Evolutionary conservation across 2,113 vertebrate genomes (phyloP).

Genomic region (Sorex fumeus): DNA sequence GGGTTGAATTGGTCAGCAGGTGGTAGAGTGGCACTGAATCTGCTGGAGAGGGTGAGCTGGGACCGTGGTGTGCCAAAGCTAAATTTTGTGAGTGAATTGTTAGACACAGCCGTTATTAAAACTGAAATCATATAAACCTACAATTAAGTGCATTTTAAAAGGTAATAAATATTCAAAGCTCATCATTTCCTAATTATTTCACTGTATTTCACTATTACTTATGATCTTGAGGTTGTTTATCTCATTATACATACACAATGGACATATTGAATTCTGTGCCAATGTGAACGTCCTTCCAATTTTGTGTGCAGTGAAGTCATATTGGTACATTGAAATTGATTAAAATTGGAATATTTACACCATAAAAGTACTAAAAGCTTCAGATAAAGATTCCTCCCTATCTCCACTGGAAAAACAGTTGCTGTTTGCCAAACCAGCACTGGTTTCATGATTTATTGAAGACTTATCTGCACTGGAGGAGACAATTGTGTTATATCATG

Average conservation of each 20-base stretch:
- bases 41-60: neutral
- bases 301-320: slow-evolving; percentile 13
- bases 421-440: neutral
- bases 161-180: slow-evolving; percentile 3
- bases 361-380: neutral
- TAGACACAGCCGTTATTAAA: neutral
- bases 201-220: neutral
- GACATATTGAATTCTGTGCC: neutral
- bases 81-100: neutral
- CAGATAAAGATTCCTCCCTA: neutral
- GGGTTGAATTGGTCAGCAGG: slow-evolving; percentile 15
- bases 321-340: slow-evolving; percentile 2
- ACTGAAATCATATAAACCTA: neutral
- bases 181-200: slow-evolving; percentile 49
- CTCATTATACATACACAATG: neutral
- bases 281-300: neutral
- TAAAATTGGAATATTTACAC: neutral
- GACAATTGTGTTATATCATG: neutral
- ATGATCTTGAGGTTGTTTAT: neutral
- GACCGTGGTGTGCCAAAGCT: too few species aligned
- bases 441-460: slow-evolving; percentile 15
- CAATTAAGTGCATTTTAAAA: slow-evolving; percentile 42
- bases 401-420: neutral
- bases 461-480: neutral
- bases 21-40: neutral